Evolutionary conservation across 2,113 vertebrate species (phyloP).

Genomic region (Prionailurus bengalensis): DNA sequence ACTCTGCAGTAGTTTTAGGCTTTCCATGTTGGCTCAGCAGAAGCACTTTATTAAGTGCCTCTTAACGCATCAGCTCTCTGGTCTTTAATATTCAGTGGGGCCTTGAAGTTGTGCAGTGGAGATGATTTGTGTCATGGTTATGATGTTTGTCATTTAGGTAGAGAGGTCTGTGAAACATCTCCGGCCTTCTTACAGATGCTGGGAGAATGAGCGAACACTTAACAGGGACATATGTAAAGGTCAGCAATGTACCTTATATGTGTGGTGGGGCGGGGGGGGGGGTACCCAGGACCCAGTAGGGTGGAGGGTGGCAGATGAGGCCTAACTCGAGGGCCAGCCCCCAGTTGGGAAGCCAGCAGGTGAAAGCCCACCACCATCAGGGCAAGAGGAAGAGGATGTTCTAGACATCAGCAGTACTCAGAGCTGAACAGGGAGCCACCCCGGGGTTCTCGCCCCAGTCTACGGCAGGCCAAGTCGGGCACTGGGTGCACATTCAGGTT

Average conservation of each 20-base stretch:
- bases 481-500: not conserved
- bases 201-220: not conserved
- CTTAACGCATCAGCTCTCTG: slow-evolving; percentile 7
- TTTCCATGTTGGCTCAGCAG: not conserved
- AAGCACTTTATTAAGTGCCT: slow-evolving; percentile 47
- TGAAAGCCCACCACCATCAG: not conserved
- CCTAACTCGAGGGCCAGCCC: not conserved
- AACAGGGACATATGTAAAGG: not conserved
- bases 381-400: not conserved
- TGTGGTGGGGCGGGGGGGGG: not conserved
- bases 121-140: slow-evolving; percentile 42
- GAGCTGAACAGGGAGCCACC: not conserved
- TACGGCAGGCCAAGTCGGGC: not conserved
- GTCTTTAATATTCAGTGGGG: slow-evolving; percentile 4
- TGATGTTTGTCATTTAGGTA: slow-evolving; percentile 19
- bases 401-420: not conserved
- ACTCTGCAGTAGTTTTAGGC: not conserved
- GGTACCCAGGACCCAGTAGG: not conserved
- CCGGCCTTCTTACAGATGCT: not conserved
- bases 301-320: not conserved
- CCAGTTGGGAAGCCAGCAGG: not conserved
- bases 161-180: slow-evolving; percentile 4
- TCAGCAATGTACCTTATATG: not conserved
- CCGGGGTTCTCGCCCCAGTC: not conserved
- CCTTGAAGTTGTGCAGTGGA: slow-evolving; percentile 9